phyloP scores from a whole-genome alignment of 2,888 invertebrate species.

The Nomada flava region DNA sequence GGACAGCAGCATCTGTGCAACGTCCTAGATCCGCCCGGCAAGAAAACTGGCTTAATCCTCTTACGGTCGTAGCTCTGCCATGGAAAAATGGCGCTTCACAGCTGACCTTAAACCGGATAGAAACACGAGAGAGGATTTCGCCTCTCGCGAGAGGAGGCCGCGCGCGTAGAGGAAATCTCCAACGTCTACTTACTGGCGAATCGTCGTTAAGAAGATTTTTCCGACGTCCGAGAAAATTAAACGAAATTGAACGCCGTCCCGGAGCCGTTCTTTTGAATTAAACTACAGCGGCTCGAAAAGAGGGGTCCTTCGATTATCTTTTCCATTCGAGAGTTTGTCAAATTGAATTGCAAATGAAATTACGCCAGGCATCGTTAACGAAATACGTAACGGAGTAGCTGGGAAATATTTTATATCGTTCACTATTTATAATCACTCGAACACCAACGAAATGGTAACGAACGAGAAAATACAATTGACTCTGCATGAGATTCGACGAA shows the following conservation, averaged over 20 bases:
- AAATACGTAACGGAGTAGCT: no score
- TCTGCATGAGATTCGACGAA: no score
- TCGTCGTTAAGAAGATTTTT: constrained; percentile 32
- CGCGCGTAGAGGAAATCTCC: constrained; percentile 9
- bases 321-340: no score
- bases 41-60: constrained; percentile 71
- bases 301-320: no score
- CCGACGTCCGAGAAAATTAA: constrained; percentile 17
- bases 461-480: no score
- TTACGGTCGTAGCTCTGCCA: constrained; percentile 58
- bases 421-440: no score
- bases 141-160: constrained; percentile 11
- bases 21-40: constrained; percentile 52
- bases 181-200: constrained; percentile 14
- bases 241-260: constrained; percentile 25
- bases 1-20: constrained; percentile 60
- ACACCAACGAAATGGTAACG: no score
- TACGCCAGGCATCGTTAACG: no score
- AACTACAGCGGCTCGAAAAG: not conserved
- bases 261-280: constrained; percentile 1
- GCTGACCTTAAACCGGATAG: constrained; percentile 69
- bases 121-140: constrained; percentile 43
- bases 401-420: no score
- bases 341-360: no score
- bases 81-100: constrained; percentile 60